Conservation (phyloP, 2,797 vertebrate genomes). For the Mustela erminea region DNA sequence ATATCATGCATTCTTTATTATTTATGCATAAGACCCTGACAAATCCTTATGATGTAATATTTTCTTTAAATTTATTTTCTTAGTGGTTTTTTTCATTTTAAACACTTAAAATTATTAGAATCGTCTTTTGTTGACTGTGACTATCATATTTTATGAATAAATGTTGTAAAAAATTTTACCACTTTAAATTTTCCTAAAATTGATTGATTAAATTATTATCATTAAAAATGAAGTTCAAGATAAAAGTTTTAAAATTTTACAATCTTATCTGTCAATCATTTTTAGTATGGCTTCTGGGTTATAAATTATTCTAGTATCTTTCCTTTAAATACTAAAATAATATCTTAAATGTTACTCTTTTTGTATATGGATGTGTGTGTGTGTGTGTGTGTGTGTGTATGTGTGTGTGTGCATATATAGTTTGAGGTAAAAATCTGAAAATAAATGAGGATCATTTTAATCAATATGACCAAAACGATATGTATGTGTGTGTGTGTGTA, state of each 20-base stretch:
- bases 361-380: neutral
- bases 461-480: neutral
- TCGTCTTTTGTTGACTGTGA: neutral
- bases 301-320: slow-evolving; percentile 1
- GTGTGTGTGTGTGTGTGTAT: neutral
- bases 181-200: neutral
- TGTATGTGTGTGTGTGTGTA: too few species aligned
- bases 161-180: slow-evolving; percentile 46
- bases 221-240: slow-evolving; percentile 69
- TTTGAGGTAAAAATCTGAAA: neutral
- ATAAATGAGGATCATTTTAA: neutral
- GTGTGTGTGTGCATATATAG: neutral
- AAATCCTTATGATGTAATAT: slow-evolving; percentile 69
- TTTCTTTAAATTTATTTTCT: slow-evolving; percentile 27
- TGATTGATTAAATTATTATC: slow-evolving; percentile 67
- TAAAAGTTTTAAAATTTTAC: neutral
- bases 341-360: neutral
- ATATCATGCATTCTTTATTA: slow-evolving; percentile 54
- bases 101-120: neutral
- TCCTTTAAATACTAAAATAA: neutral
- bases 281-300: neutral
- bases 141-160: slow-evolving; percentile 25
- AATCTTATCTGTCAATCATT: neutral
- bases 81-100: slow-evolving; percentile 40
- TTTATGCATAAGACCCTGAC: slow-evolving; percentile 74